Evolutionary conservation across 1,140 invertebrate species (phyloP).

Genomic region (Amyelois transitella): DNA sequence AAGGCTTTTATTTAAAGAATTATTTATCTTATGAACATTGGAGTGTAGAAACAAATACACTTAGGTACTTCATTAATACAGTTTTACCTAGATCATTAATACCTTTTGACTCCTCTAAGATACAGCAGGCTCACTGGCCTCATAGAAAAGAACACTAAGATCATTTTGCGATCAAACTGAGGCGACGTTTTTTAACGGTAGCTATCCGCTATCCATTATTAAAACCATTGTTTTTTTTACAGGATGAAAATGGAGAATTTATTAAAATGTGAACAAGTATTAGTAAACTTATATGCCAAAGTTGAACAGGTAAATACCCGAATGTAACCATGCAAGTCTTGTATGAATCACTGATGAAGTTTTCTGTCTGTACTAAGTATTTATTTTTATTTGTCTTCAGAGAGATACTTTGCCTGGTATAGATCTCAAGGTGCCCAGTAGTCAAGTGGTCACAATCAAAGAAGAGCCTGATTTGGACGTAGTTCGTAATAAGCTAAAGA

Average conservation of each 20-base stretch:
- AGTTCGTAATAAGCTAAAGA: slow-evolving; percentile 49
- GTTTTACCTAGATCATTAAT: too few species aligned
- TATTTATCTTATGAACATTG: not conserved
- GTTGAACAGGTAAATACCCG: slow-evolving; percentile 75
- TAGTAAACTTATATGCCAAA: slow-evolving; percentile 78
- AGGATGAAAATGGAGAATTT: slow-evolving; percentile 80
- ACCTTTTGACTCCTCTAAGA: too few species aligned
- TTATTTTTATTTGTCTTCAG: slow-evolving; percentile 23
- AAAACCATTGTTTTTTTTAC: slow-evolving; percentile 45
- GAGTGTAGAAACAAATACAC: too few species aligned
- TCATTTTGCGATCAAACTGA: too few species aligned
- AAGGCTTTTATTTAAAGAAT: not conserved
- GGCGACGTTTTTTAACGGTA: too few species aligned
- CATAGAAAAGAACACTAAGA: too few species aligned
- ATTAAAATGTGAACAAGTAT: slow-evolving; percentile 78
- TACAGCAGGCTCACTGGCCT: too few species aligned
- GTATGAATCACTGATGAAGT: not conserved
- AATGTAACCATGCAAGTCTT: not conserved
- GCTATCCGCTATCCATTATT: too few species aligned
- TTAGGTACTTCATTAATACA: too few species aligned
- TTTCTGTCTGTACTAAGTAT: slow-evolving; percentile 1
- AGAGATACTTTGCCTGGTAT: slow-evolving; percentile 25
- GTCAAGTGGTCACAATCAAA: slow-evolving; percentile 16
- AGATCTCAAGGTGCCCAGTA: slow-evolving; percentile 2
- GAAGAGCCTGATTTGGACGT: slow-evolving; percentile 34